Evolutionary conservation across 2,797 vertebrate genomes (phyloP).

Genomic region (Propithecus deckenii): DNA sequence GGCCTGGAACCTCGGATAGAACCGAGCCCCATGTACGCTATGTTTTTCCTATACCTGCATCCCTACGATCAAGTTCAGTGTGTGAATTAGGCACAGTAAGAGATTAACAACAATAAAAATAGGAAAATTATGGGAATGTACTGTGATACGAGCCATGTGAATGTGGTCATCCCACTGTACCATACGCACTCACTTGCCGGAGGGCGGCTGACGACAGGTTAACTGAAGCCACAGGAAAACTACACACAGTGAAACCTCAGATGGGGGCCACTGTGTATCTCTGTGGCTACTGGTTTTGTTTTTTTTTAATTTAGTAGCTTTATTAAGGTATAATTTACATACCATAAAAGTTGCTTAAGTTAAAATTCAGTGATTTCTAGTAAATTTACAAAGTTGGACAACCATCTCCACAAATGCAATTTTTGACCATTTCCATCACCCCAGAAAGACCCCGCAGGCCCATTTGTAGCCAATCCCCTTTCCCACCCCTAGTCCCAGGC

Average conservation of each 20-base stretch:
- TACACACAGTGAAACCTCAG: not conserved
- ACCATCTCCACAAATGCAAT: not conserved
- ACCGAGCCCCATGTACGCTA: not conserved
- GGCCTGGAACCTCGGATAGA: not conserved
- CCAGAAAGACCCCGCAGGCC: not conserved
- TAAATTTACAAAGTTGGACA: not conserved
- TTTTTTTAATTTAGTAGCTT: not conserved
- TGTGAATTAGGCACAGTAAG: not conserved
- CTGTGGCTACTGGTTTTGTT: not conserved
- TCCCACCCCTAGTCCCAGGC: slow-evolving; percentile 62
- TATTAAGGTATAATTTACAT: slow-evolving; percentile 11
- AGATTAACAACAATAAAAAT: not conserved
- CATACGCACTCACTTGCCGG: not conserved
- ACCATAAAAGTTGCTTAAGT: slow-evolving; percentile 43
- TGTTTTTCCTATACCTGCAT: not conserved
- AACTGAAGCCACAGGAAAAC: not conserved
- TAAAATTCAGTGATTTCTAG: slow-evolving; percentile 54
- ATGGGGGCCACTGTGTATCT: not conserved
- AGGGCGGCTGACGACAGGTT: not conserved
- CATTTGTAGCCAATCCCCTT: not conserved
- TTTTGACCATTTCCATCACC: not conserved
- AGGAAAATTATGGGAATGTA: not conserved
- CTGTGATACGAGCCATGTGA: not conserved
- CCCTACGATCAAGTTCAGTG: not conserved
- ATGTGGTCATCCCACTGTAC: not conserved